Base-by-base conservation (phyloP, 2,797 vertebrate species). In the Syngnathus rostellatus region DNA sequence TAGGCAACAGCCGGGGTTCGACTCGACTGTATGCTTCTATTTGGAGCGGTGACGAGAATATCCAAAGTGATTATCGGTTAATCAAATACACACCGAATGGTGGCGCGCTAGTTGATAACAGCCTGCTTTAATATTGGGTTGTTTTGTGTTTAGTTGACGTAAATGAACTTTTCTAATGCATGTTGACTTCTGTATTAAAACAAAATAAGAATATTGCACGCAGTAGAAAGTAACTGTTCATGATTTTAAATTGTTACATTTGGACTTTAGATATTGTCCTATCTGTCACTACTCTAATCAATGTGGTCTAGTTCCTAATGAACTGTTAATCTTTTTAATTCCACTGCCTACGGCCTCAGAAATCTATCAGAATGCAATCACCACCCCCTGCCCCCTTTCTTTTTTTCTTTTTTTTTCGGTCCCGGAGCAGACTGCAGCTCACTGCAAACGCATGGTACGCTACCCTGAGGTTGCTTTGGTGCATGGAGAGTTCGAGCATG, bases 301-400 rank as follows among this genome's bases (percentile, higher is more conserved):
- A 87, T 90, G 81, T 76, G 71, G 76, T 80, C 84, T 84, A 84
- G 87, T 89, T 87, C 83, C 86, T 91, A 90, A 92, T 91, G 88
- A 89, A 91, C 90, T 89, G 90, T 90, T 91, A 88, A 90, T 89
- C 89, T 89, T 89, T 89, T 91, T 91, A 90, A 91, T 90, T 89
- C 87, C 80, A 81, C 81, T 72, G 88, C 90, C 87, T 74, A 79
- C 81, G 85, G 90, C 88, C 77, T 73, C 84, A 87, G 87, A 91
- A 90, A 91, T 91, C 90, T 89, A 91, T 91, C 89, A 90, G 77
- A 89, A 90, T 89, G 86, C 82, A 90, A 91, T 89, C 88, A 89
- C 87, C 84, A 83, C 80, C 81, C 76, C 75, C 68, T 25, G 11
- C 51, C 58, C 60, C 64, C 65, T 67, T 72, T 80, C 69, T 58